phyloP scores from a whole-genome alignment of 2,888 invertebrate genomes.

The Diarsia rubi region DNA sequence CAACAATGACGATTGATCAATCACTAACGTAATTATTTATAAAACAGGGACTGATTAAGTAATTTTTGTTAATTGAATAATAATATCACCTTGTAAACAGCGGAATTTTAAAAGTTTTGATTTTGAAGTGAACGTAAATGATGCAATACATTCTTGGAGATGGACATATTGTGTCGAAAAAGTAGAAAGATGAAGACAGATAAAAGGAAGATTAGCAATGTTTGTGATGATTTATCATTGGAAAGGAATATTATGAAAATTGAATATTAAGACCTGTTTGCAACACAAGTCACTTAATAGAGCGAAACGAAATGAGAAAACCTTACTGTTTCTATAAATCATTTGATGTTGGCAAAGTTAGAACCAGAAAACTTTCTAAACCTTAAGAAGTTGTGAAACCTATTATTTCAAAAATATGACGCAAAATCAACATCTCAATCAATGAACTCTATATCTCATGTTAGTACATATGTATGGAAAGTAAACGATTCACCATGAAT shows the following conservation, averaged over 20 bases:
- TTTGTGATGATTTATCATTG: not conserved
- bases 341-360: not conserved
- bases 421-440: too few relatives aligned
- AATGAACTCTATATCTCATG: slow-evolving; percentile 37
- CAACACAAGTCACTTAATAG: not conserved
- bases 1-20: slow-evolving; percentile 61
- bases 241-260: not conserved
- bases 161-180: not conserved
- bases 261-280: not conserved
- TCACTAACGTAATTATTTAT: slow-evolving; percentile 50
- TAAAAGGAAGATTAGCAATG: not conserved
- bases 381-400: not conserved
- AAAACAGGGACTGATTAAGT: slow-evolving; percentile 43
- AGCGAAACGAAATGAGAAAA: not conserved
- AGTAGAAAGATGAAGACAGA: not conserved
- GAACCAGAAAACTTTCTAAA: not conserved
- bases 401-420: slow-evolving; percentile 26
- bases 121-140: slow-evolving; percentile 19
- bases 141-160: slow-evolving; percentile 17
- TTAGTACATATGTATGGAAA: slow-evolving; percentile 40
- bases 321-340: not conserved
- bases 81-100: slow-evolving; percentile 15
- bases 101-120: slow-evolving; percentile 18
- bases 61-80: slow-evolving; percentile 40
- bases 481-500: slow-evolving; percentile 63